Conservation (phyloP, 1,140 invertebrate genomes). For the Mylabris phalerata region DNA sequence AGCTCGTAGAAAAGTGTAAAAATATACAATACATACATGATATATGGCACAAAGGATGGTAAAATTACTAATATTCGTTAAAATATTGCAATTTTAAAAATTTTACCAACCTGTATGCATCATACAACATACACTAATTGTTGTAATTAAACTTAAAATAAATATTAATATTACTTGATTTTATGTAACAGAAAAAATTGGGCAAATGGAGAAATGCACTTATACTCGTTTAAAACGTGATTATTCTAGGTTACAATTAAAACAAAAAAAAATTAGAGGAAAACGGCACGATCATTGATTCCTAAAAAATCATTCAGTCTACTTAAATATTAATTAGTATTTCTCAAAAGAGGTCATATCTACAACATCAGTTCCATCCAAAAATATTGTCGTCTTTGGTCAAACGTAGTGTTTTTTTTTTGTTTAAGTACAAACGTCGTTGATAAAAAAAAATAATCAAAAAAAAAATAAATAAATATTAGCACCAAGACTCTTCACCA, state of each 20-base stretch:
- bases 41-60: not conserved
- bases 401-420: not conserved
- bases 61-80: not conserved
- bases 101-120: not conserved
- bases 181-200: no score
- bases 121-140: no score
- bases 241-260: no score
- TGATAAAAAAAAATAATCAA: not conserved
- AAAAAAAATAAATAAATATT: slow-evolving; percentile 10
- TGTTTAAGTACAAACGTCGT: not conserved
- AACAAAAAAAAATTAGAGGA: no score
- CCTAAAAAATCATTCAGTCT: not conserved
- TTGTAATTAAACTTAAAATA: no score
- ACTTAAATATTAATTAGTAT: not conserved
- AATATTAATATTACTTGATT: no score
- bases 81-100: not conserved
- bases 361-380: slow-evolving; percentile 8
- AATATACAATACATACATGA: not conserved
- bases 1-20: not conserved
- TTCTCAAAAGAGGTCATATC: not conserved
- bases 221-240: no score
- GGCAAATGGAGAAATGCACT: no score
- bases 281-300: not conserved
- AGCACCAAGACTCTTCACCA: slow-evolving; percentile 73
- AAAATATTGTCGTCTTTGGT: slow-evolving; percentile 15